Base-by-base conservation (phyloP, 1,140 invertebrate species). In the Achatina immaculata region DNA sequence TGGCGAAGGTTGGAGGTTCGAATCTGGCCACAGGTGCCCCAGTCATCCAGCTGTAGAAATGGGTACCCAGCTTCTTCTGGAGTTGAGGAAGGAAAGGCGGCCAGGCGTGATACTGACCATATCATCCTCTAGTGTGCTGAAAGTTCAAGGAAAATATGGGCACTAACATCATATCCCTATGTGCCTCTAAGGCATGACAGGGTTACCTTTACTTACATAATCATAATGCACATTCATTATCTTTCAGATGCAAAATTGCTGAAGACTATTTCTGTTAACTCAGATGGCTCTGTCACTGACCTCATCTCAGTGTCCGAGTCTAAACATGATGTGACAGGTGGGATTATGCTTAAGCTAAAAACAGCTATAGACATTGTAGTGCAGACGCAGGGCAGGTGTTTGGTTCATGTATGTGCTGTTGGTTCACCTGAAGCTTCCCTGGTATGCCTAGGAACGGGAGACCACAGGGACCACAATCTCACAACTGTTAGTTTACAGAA, bases 251-350 rank as follows among this genome's bases (percentile, higher is more conserved):
- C 85, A 34, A 58, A 31, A 28, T 77, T 83, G 43, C 43, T 86
- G 45, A 68, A 77, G 38, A 51, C 68, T 2, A 82, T 86, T 24
- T 19, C 48, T 34, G 80, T 81, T 1, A 40, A 43, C n/a, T 6
- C 11, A 45, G 38, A 82, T 45, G 84, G 83, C 21, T 71, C 2
- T 24, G 43, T 78, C 28, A 42, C n/a, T 19, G 28, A 51, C 19
- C 14, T 42, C 28, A 83, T 85, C 21, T 34, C 48, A n/a, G 78
- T 78, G 34, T 80, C 80, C 45, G n/a, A 68, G 28, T 51, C 68
- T 34, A 43, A 14, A 4, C 71, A 83, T 75, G 86, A 87, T 81
- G 85, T 85, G 4, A 85, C 86, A 42, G 86, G 86, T 31, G 86
- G 86, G 31, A 85, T 87, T 14, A 24, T 77, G 55, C 78, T 82